Evolutionary conservation across 2,113 vertebrate species (phyloP), one percentile per base, ranked within the genome.

Genomic region (Pardalotus punctatus): DNA sequence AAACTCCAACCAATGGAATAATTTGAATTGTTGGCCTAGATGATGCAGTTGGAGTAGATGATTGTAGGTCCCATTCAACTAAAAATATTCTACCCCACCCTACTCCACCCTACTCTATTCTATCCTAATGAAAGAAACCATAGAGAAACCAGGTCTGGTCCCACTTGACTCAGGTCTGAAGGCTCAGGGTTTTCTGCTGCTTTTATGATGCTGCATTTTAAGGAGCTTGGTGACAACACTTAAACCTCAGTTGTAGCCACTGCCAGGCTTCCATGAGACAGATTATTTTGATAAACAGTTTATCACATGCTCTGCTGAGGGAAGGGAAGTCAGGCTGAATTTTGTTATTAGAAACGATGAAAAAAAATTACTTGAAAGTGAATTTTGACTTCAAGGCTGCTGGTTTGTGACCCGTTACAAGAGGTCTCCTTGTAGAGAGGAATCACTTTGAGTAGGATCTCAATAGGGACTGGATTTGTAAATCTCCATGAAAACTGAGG

Each of bases 391-490:
- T 64, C 28, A 45, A 40, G 40, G 22, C 31, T 51, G 33, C 21
- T 67, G 50, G 4, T 71, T 38, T 79, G 47, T 9, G 38, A 71
- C 8, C 10, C 12, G 29, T 81, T 25, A 18, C 14, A 38, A 71
- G n/a, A 51, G 36, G 11, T 12, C 45, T 81, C 21, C 8, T 57
- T 89, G 82, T 67, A n/a, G 88, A 74, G 53, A 18, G 21, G 73
- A 56, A 36, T 71, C 48, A 16, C 31, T 57, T 36, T 28, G 53
- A 60, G 57, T 6, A 78, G 24, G 18, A 43, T 14, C 65, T 73
- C 2, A 0, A 8, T n/a, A 84, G 81, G 16, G 40, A 29, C 10
- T 0, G 0, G 66, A 29, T 17, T 27, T 80, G 51, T 67, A 56
- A 76, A 71, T 31, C 33, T 83, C 38, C 18, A 15, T n/a, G 38